These are phyloP conservation scores for Choloepus hoffmanni DNA, from an alignment of 2,113 vertebrate species.

Conservation along the genomic window DNA sequence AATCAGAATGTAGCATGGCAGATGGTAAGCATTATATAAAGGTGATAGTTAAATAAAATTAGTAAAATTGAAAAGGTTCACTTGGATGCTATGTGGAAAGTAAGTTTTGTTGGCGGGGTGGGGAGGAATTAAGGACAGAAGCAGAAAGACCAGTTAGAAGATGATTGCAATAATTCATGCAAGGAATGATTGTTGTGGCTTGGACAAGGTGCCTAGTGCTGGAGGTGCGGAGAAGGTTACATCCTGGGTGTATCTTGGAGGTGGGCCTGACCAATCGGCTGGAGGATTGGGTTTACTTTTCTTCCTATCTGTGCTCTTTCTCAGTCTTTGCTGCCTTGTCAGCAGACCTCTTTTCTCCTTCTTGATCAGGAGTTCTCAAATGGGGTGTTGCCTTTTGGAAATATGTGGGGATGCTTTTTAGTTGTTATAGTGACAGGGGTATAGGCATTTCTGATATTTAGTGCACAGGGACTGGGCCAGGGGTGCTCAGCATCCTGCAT, in stretches of 20 bases:
- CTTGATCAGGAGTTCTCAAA: slow-evolving; percentile 4
- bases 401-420: background rate
- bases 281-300: background rate
- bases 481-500: background rate
- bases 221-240: background rate
- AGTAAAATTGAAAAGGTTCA: background rate
- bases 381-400: background rate
- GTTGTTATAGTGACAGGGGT: background rate
- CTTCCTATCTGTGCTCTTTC: background rate
- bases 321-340: background rate
- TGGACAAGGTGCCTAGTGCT: background rate
- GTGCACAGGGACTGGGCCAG: background rate
- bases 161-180: background rate
- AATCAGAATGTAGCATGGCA: background rate
- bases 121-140: background rate
- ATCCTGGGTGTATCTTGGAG: background rate
- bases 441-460: background rate
- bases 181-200: background rate
- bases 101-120: background rate
- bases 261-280: background rate
- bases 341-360: background rate
- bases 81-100: background rate
- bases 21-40: background rate
- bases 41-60: slow-evolving; percentile 4
- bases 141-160: background rate